A percentile compares a stretch with the other conserved stretches of the same genome.
phyloP scores from a whole-genome alignment of 1,140 invertebrate genomes.

The Drosophila nigrodunni region DNA sequence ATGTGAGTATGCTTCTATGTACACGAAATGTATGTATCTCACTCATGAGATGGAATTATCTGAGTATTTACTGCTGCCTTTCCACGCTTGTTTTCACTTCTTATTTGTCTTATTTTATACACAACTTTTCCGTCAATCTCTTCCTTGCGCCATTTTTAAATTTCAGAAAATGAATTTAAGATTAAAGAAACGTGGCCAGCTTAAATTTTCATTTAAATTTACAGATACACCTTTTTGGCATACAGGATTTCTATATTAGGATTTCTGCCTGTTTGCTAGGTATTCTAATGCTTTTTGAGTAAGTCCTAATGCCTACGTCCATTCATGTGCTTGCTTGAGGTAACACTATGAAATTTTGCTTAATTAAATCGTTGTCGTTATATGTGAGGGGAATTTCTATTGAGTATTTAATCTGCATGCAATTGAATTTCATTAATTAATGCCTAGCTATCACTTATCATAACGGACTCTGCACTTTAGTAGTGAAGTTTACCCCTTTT shows the following conservation, averaged over 20 bases:
- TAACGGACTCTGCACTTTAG: too few relatives aligned
- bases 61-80: conserved; percentile 10
- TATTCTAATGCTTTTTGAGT: too few relatives aligned
- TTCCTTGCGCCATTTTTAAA: not conserved
- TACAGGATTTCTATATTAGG: not conserved
- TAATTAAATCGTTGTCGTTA: too few relatives aligned
- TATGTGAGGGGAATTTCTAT: too few relatives aligned
- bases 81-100: conserved; percentile 3
- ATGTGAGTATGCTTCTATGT: not conserved
- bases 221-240: not conserved
- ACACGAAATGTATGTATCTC: not conserved
- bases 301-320: too few relatives aligned
- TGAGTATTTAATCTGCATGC: too few relatives aligned
- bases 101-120: conserved; percentile 10
- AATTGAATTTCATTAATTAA: too few relatives aligned
- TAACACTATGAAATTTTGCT: too few relatives aligned
- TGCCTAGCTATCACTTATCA: too few relatives aligned
- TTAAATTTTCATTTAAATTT: not conserved
- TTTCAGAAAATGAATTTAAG: not conserved
- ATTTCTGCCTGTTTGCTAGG: not conserved
- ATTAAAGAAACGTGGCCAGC: not conserved
- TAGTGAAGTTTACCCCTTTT: too few relatives aligned
- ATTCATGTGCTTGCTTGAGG: too few relatives aligned
- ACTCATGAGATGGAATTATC: conserved; percentile 4
- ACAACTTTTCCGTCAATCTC: not conserved